phyloP scores from a whole-genome alignment of 2,797 vertebrate species.

The Pteropus rufus region DNA sequence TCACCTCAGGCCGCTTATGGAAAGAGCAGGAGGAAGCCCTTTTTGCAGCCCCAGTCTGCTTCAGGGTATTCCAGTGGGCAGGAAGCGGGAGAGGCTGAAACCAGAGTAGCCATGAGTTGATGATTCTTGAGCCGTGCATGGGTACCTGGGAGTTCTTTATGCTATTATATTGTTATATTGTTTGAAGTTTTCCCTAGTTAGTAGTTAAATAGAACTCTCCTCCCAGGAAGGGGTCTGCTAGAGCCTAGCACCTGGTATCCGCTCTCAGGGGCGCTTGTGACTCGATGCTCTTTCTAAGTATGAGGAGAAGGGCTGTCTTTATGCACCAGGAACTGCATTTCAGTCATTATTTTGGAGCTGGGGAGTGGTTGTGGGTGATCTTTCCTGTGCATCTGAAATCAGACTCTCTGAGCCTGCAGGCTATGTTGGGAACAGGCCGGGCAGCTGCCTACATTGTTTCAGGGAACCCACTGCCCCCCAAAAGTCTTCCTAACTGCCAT shows the following conservation, averaged over 20 bases:
- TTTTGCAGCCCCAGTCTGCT: neutral
- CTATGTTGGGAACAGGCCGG: neutral
- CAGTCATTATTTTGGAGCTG: neutral
- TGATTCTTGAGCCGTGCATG: neutral
- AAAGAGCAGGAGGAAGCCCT: neutral
- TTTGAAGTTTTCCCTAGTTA: neutral
- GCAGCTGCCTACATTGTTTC: neutral
- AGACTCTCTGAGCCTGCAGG: neutral
- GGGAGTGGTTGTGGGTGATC: accelerated
- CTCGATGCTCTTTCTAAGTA: neutral
- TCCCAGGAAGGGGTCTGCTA: neutral
- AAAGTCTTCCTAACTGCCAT: neutral
- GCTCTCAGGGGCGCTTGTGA: neutral
- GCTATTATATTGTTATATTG: neutral
- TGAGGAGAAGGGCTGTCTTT: neutral
- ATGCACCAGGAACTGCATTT: neutral
- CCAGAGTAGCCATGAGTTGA: neutral
- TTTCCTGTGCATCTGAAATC: neutral
- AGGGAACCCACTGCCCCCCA: neutral
- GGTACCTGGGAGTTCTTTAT: neutral
- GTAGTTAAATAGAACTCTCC: neutral
- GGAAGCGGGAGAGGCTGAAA: too few relatives aligned
- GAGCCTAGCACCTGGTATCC: neutral
- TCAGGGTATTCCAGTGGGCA: neutral
- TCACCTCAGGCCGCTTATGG: too few relatives aligned